Evolutionary conservation across 2,113 vertebrate species (phyloP), one percentile per base, ranked within the genome.

Genomic region (Meleagris gallopavo): DNA sequence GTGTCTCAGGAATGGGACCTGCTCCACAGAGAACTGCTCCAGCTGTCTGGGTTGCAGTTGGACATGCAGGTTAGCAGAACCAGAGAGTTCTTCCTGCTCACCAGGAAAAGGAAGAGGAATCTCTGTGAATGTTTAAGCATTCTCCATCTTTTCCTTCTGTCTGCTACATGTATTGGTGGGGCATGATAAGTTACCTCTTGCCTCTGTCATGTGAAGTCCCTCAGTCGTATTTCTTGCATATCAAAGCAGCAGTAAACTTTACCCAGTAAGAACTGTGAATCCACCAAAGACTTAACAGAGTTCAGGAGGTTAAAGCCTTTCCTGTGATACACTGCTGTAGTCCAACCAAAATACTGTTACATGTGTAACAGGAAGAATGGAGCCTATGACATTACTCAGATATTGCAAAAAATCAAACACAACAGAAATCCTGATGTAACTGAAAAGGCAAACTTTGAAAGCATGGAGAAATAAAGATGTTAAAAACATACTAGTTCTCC

Each of bases 11-110:
- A 36, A 90, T 97, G 81, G 96, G 77, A 50, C 94, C 93, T 52
- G 48, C 90, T 69, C 46, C 94, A 25, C 81, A 72, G 29, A 95
- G 72, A 3, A 86, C 95, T 73, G 71, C 97, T 6, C 93, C 96
- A 67, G 76, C 93, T 81, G 69, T 96, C 80, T 95, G 90, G 96
- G 82, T 97, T 12, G 73, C 94, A 3, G 97, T 98, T 86, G 97
- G 96, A 67, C 97, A 96, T 19, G 96, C 97, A 97, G 98, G 98
- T 98, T 96, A 98, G 97, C 84, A 80, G 57, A 80, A 41, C 10
- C 36, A 83, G 78, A 74, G 72, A 74, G 27, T 78, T 90, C 36
- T 91, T 92, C 67, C 85, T 87, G 77, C 36, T 88, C 45, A 38
- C 61, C 43, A 73, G 0, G 3, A 79, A 89, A 81, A 87, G 80